Base-by-base conservation (phyloP, 1,140 invertebrate genomes). In the Idris sp. region DNA sequence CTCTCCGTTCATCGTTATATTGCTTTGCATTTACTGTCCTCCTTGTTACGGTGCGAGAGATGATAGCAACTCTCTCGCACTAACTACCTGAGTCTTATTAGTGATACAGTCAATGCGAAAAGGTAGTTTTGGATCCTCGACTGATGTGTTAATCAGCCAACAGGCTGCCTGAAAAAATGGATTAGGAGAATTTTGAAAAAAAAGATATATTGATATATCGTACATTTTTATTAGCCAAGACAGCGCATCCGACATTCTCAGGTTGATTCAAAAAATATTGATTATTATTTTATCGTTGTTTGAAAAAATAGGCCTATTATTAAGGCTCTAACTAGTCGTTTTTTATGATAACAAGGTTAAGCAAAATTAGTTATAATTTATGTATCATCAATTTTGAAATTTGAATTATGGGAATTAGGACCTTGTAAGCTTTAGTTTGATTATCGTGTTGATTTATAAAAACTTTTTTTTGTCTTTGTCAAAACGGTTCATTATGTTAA, bases 21-120 rank as follows among this genome's bases (percentile, higher is more conserved):
- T 46, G 33, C 48, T 35, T 31, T 40, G 9, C 15, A 46, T 53
- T 48, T 46, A 30, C 26, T 44, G 41, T 75, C 76, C 15, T 22
- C 26, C 19, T 74, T 38, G 44, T 25, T 19, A 49, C 41, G 36
- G 31, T 49, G 40, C 36, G 35, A 67, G 30, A 62, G 36, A 62
- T 6, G 61, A 67, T 30, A 54, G 18, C 33, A 51, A 56, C 64
- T 74, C 75, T 65, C 75, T 77, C 54, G 58, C 75, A 77, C 75
- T 77, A 77, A 77, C 74, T 77, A 77, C 74, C 68, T 77, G 62
- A 64, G 56, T 68, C 73, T 71, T 86, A 86, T 87, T 87, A 86
- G 84, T 81, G 77, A 86, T 87, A 87, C 83, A 87, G 84, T 84
- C 84, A 78, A 81, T 69, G 81, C 67, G 78, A 84, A 86, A 86